Base-by-base conservation (phyloP, 2,113 vertebrate species). In the Orthonyx spaldingii region DNA sequence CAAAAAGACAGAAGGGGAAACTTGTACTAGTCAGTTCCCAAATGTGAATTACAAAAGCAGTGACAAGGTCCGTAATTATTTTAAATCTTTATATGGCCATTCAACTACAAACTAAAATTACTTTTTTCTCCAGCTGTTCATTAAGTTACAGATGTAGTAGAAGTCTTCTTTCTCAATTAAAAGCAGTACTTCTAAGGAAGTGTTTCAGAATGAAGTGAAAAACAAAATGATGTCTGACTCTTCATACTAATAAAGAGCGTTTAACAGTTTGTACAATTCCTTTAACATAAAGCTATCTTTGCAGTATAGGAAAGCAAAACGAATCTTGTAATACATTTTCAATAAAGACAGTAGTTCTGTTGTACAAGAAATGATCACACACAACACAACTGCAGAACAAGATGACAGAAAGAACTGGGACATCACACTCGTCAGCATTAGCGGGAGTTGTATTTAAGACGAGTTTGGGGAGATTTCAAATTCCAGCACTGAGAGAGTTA, bases 1-100 rank as follows among this genome's bases (percentile, higher is more conserved):
- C 74, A 97, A 84, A 90, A 96, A 70, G 61, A n/a, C 11, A 61
- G 91, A 76, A 96, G 89, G 75, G 24, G 2, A 76, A 91, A 94
- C 47, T 68, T 68, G 28, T 4, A 66, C 9, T 39, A 68, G 35
- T 86, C 28, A 84, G 72, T 11, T 86, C 35, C n/a, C 47, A 90
- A 88, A 87, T 3, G 13, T 7, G 5, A 87, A 46, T 57, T 81
- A 81, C 12, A 92, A 65, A 85, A 53, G 39, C 26, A 91, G 15
- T 26, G 8, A 89, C 68, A n/a, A 18, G 3, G 1, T 23, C 32
- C 10, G 5, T 24, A 66, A 49, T 11, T 4, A 85, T 46, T 83
- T 93, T 16, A 65, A 32, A 64, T 24, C 50, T 80, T 84, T 63
- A 52, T 27, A 75, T 11, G 14, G 42, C 50, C 19, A 46, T 52